A percentile compares a stretch with the other conserved stretches of the same genome.
These are phyloP conservation scores for Margarornis squamiger DNA, from an alignment of 2,797 vertebrate species.

Conservation along the genomic window DNA sequence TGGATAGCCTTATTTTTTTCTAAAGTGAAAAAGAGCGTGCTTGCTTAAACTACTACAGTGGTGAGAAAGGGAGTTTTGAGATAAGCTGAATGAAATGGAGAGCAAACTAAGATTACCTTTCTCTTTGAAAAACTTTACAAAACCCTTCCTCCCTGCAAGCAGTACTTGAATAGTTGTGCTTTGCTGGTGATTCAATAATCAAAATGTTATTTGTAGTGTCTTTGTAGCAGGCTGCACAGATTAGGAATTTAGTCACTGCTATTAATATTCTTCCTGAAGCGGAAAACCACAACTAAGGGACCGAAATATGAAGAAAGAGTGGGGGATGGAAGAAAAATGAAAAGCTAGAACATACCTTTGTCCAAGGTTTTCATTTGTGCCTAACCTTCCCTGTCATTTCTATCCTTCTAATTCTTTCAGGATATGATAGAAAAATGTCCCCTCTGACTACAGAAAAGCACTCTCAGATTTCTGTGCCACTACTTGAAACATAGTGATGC, in stretches of 20 bases:
- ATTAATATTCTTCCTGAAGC: constrained; percentile 11
- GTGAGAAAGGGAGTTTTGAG: background rate
- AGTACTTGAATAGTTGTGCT: background rate
- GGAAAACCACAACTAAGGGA: background rate
- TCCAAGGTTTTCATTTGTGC: constrained; percentile 23
- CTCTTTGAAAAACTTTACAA: background rate
- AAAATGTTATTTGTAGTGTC: constrained; percentile 31
- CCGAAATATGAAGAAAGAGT: constrained; percentile 15
- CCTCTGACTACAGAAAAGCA: constrained; percentile 7
- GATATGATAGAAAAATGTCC: constrained; percentile 18
- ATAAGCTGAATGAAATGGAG: background rate
- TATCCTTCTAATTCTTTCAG: constrained; percentile 38
- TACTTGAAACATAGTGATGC: constrained; percentile 20
- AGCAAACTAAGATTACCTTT: background rate
- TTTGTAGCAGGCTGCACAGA: background rate
- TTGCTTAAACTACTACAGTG: background rate
- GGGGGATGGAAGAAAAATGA: constrained; percentile 8
- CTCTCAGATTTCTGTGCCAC: constrained; percentile 9
- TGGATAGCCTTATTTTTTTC: background rate
- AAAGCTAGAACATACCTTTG: constrained; percentile 23
- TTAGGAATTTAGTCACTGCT: constrained; percentile 7
- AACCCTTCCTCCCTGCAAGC: background rate
- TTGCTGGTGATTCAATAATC: constrained; percentile 7
- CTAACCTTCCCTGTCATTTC: constrained; percentile 31
- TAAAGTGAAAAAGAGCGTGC: background rate